Evolutionary conservation across 2,113 vertebrate species (phyloP).

Genomic region (Canis aureus): DNA sequence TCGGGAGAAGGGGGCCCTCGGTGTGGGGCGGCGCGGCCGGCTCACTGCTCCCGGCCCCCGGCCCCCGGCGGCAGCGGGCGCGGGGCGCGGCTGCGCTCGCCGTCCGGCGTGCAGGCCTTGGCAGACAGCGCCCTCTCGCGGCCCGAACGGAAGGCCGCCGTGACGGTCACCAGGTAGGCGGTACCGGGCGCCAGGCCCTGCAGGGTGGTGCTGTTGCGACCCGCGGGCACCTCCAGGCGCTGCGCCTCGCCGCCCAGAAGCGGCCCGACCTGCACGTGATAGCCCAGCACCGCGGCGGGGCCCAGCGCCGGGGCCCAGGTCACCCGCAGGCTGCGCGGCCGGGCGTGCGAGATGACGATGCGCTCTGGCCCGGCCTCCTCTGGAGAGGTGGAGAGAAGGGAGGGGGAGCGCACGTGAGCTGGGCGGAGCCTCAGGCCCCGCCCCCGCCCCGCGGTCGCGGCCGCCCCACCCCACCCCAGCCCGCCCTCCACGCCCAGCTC

Average conservation of each 20-base stretch:
- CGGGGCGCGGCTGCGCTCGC: constrained; percentile 81
- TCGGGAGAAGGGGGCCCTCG: background rate
- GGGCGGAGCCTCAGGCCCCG: background rate
- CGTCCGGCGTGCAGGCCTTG: constrained; percentile 93
- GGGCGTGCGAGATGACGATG: constrained; percentile 91
- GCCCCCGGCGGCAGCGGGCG: background rate
- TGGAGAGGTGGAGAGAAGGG: constrained; percentile 58
- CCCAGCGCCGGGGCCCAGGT: constrained; percentile 93
- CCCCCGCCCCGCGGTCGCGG: rapidly evolving
- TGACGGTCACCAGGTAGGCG: constrained; percentile 95
- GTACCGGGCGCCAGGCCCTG: constrained; percentile 92
- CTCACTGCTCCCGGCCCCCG: background rate
- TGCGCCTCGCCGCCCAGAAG: constrained; percentile 88
- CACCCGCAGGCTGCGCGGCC: constrained; percentile 90
- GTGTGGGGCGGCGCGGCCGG: background rate
- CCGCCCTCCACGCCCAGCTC: background rate
- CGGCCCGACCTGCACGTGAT: constrained; percentile 91
- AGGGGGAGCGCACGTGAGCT: rapidly evolving
- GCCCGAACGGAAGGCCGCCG: constrained; percentile 89
- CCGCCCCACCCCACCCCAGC: rapidly evolving
- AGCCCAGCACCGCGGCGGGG: constrained; percentile 85
- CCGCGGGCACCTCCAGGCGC: constrained; percentile 86
- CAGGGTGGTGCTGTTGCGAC: constrained; percentile 91
- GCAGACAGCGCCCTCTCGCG: constrained; percentile 94
- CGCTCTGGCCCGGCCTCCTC: constrained; percentile 89